These are phyloP conservation scores for Dasypolia templi DNA, from an alignment of 2,888 invertebrate genomes.

Conservation along the genomic window DNA sequence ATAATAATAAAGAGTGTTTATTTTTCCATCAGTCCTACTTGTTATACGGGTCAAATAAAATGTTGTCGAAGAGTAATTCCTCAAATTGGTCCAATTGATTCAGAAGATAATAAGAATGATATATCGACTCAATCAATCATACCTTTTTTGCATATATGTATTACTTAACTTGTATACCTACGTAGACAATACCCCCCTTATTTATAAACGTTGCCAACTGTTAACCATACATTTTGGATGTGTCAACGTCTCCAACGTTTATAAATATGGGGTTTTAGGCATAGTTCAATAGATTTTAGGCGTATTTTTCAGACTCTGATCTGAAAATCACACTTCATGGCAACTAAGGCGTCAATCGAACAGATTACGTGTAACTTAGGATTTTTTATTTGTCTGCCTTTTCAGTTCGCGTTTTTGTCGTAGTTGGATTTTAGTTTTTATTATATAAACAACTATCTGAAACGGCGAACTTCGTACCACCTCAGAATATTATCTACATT, in stretches of 20 bases:
- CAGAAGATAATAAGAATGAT: conserved; percentile 21
- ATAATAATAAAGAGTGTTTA: conserved; percentile 9
- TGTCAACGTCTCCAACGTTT: neutral
- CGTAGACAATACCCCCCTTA: neutral
- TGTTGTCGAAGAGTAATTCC: conserved; percentile 42
- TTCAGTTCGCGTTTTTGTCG: too few species aligned
- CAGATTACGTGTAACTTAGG: neutral
- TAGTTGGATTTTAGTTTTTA: neutral
- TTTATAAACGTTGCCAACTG: neutral
- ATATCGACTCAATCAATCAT: conserved; percentile 52
- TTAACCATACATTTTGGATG: neutral
- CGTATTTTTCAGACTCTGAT: neutral
- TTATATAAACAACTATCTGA: neutral
- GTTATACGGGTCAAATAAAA: conserved; percentile 47
- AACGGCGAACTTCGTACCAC: too few species aligned
- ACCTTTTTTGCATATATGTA: conserved; percentile 8
- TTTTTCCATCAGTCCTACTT: conserved; percentile 36
- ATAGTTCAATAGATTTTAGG: neutral
- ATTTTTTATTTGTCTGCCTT: neutral
- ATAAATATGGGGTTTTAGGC: neutral
- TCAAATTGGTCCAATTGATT: conserved; percentile 54
- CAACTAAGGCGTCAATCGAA: neutral
- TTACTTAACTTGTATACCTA: neutral
- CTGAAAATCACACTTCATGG: neutral
- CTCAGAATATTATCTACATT: too few species aligned